Evolutionary conservation across 1,140 invertebrate genomes (phyloP), one percentile per base, ranked within the genome.

Genomic region (Philopotamus ludificatus): DNA sequence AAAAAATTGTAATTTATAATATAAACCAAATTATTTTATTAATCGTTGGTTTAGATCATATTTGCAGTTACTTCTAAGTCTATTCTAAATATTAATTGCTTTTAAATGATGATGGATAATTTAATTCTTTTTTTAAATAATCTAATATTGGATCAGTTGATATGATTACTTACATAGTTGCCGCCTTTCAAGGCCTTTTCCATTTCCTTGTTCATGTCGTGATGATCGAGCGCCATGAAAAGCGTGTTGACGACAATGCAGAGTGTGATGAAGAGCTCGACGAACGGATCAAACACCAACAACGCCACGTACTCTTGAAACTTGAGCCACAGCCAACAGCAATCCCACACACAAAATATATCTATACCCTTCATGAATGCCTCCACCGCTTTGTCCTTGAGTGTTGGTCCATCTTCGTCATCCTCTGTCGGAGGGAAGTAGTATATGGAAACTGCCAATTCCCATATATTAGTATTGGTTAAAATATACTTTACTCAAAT

Each of bases 181-280:
- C 93, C 94, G 73, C 86, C 90, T 77, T 93, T 91, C 44, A 96
- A 84, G n/a, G 92, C 85, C 59, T 80, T 85, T 53, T 92, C 89
- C 85, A 95, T 88, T 73, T 91, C 87, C 73, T 85, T 86, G 75
- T 94, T 87, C 93, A 97, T 97, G 65, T 93, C 89, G 78, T 97
- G 90, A 75, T 97, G 94, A 81, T 98, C 96, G 76, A 97, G 82
- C 9, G 95, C 95, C 96, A 99, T 98, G 81, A 98, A 98, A 60
- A 96, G 82, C 0, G 97, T 99, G 76, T 99, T 99, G 68, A 97
- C 92, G 54, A 98, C 92, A 80, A 99, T 99, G 80, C 95, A 98
- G 41, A 98, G 83, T 4, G 95, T 98, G 76, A 99, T 98, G 80
- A 98, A 98, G 65, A 98, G 83, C 78, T 99, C 97, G 67, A 98